Conservation (phyloP, 53 echinoderm and acorn worm species). For the Pentamera pediparva region DNA sequence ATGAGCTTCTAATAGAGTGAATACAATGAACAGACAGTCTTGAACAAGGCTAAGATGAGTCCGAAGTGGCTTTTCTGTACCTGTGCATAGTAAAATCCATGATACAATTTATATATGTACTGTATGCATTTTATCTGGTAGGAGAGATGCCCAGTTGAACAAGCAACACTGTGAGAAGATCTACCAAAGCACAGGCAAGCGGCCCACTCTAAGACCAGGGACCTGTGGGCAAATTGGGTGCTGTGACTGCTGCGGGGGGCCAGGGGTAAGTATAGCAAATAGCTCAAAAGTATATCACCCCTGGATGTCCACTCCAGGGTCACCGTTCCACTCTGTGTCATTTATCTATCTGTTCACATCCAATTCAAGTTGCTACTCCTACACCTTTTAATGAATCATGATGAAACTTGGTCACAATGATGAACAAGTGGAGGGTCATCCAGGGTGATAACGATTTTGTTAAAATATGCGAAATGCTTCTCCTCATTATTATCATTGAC, state of each 20-base stretch:
- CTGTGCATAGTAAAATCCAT: too few relatives aligned
- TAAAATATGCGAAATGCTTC: too few relatives aligned
- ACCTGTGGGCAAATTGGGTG: constrained; percentile 84
- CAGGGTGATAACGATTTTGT: not conserved
- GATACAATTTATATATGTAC: too few relatives aligned
- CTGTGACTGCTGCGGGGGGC: constrained; percentile 80
- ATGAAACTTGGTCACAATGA: not conserved
- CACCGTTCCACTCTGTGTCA: not conserved
- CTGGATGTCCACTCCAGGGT: not conserved
- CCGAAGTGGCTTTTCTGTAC: too few relatives aligned
- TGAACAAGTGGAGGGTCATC: not conserved
- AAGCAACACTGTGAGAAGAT: constrained; percentile 77
- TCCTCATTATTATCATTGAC: too few relatives aligned
- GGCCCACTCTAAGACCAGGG: constrained; percentile 75
- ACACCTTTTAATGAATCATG: not conserved
- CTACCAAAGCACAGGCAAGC: constrained; percentile 54
- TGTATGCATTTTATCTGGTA: too few relatives aligned
- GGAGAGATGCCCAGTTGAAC: constrained; percentile 82
- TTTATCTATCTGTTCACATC: not conserved
- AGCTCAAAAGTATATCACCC: not conserved
- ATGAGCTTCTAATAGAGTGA: too few relatives aligned
- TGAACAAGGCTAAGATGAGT: too few relatives aligned
- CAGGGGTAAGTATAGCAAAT: constrained; percentile 53
- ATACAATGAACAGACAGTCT: too few relatives aligned
- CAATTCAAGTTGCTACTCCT: too few relatives aligned